Evolutionary conservation across 2,888 invertebrate species (phyloP).

Genomic region (Ichneumon xanthorius): DNA sequence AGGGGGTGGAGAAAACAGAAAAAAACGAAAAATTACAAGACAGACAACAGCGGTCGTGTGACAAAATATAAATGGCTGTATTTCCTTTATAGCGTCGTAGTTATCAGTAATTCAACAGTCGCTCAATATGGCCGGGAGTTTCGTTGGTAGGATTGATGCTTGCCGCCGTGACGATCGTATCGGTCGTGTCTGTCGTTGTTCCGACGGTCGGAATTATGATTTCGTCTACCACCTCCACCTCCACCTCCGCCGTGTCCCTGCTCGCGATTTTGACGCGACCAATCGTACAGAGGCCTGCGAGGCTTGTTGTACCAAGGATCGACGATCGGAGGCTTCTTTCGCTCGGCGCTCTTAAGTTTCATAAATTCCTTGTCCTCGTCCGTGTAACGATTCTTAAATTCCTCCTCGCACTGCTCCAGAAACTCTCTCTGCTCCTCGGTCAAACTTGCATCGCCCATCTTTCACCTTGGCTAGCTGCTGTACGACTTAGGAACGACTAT

Average conservation of each 20-base stretch:
- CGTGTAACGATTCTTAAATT: conserved; percentile 88
- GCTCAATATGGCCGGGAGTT: conserved; percentile 68
- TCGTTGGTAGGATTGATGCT: conserved; percentile 64
- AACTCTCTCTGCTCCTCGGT: conserved; percentile 88
- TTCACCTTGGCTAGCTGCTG: conserved; percentile 72
- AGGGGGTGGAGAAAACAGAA: neutral
- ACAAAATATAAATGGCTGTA: conserved; percentile 61
- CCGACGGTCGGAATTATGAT: conserved; percentile 68
- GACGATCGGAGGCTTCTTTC: conserved; percentile 87
- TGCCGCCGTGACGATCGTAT: conserved; percentile 67
- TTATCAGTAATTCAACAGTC: neutral
- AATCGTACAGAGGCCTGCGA: conserved; percentile 72
- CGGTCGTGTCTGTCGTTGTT: conserved; percentile 69
- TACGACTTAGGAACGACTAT: conserved; percentile 86
- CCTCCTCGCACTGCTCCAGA: conserved; percentile 88
- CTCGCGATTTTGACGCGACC: conserved; percentile 74
- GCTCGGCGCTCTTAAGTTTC: conserved; percentile 83
- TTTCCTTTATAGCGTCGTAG: conserved; percentile 13
- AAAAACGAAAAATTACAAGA: conserved; percentile 9
- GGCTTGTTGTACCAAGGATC: conserved; percentile 86
- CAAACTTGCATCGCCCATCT: conserved; percentile 76
- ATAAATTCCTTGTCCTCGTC: conserved; percentile 88
- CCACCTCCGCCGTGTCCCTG: conserved; percentile 68
- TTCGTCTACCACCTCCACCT: conserved; percentile 71
- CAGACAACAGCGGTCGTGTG: neutral